Conservation (phyloP, 2,113 vertebrate species). For the Pseudopipra pipra region DNA sequence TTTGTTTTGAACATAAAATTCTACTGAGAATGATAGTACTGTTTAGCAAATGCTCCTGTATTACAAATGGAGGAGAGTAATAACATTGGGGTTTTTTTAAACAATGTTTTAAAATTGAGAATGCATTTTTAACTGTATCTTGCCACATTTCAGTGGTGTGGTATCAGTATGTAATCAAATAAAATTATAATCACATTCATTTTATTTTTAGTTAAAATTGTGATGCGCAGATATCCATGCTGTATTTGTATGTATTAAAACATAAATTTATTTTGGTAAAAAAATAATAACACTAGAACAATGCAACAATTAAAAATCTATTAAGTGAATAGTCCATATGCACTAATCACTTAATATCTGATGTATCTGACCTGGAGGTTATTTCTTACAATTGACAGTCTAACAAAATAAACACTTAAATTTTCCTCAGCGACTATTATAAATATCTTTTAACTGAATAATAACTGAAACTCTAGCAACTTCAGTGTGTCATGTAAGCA, state of each 20-base stretch:
- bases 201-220: not conserved
- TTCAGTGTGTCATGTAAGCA: not conserved
- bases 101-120: not conserved
- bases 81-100: not conserved
- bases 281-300: not conserved
- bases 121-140: not conserved
- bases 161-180: not conserved
- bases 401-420: not conserved
- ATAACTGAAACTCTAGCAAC: not conserved
- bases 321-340: too few species aligned
- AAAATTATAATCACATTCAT: not conserved
- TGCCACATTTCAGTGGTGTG: not conserved
- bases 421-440: not conserved
- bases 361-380: not conserved
- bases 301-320: not conserved
- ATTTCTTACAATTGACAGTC: not conserved
- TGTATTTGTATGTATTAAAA: not conserved
- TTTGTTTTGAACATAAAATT: slow-evolving; percentile 47
- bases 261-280: not conserved
- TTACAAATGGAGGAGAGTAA: not conserved
- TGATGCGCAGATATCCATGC: not conserved
- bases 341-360: not conserved
- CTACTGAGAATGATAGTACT: not conserved
- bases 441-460: not conserved
- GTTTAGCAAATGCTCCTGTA: not conserved